Percentiles rank a stretch among this genome's conserved stretches.
These are phyloP conservation scores for Cliona cf. orientalis DNA, from an alignment of 37 sponge, comb jelly and placozoan genomes.

Conservation along the genomic window DNA sequence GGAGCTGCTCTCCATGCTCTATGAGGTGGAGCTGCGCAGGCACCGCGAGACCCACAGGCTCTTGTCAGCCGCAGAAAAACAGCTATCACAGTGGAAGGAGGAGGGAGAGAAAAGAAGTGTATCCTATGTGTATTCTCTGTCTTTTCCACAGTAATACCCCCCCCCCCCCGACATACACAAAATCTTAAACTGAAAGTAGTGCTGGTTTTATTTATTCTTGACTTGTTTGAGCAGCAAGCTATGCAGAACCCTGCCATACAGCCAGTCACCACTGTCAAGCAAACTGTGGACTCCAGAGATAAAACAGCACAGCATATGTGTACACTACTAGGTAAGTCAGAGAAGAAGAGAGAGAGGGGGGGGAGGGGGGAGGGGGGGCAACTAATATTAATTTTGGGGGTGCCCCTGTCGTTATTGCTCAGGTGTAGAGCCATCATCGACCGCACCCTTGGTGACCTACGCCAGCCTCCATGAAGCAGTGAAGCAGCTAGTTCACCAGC, in stretches of 20 bases:
- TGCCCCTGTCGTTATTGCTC: no score
- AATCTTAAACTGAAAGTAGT: not conserved
- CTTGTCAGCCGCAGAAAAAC: constrained; percentile 34
- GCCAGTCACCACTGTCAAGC: not conserved
- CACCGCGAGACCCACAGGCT: constrained; percentile 69
- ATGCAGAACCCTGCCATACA: constrained; percentile 31
- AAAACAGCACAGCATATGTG: constrained; percentile 14
- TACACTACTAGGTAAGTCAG: constrained; percentile 26
- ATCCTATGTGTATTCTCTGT: constrained; percentile 14
- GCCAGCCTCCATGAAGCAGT: constrained; percentile 18
- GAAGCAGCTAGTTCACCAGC: constrained; percentile 38
- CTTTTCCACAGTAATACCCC: not conserved
- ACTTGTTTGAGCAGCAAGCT: not conserved
- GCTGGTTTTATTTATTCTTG: constrained; percentile 4
- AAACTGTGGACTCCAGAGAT: constrained; percentile 46
- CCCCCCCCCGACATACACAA: not conserved
- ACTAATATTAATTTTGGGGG: no score
- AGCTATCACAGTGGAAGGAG: constrained; percentile 44
- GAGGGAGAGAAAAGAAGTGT: constrained; percentile 43
- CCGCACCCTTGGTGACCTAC: not conserved
- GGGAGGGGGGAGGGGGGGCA: no score
- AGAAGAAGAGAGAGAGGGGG: no score
- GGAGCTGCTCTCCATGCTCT: constrained; percentile 63
- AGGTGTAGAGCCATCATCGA: not conserved
- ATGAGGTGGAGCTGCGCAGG: constrained; percentile 63